Evolutionary conservation across 2,888 invertebrate species (phyloP), one percentile per base, ranked within the genome.

Genomic region (Lissocephala sabroskyi): DNA sequence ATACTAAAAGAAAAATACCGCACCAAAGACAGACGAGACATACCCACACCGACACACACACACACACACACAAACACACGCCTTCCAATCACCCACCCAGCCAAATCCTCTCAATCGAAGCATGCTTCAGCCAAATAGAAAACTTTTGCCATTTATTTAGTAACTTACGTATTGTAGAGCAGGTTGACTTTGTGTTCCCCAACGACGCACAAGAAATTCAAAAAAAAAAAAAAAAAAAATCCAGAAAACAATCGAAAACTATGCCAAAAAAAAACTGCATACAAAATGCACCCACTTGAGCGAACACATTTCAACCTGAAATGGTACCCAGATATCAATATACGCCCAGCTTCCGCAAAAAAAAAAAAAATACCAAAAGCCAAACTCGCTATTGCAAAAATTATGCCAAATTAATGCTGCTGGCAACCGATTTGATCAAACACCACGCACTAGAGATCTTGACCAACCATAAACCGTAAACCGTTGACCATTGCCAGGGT

Each of bases 321-420:
- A 81, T 81, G 80, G 74, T 81, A 81, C 80, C 80, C 82, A 75
- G 80, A 81, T 81, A 81, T 81, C 73, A 80, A 81, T 81, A 81
- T 80, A 81, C 80, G 80, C 80, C 81, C 80, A 81, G 80, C 79
- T 79, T 81, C 80, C 81, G 71, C 54, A 45, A 41, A 35, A 43
- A 26, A 39, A 17, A 40, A 49, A 45, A 46, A 30, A 45, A 33
- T 45, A 36, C 30, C 17, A 39, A 11, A 48, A 18, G 17, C 17
- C 33, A 16, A n/a, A n/a, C 14, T 36, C 6, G 32, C 18, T 45
- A 41, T 41, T 40, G 18, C 37, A 36, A 18, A 37, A 4, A 13
- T 45, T 39, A 50, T 41, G n/a, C 32, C 6, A 33, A 11, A 33
- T n/a, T n/a, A n/a, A n/a, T n/a, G n/a, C n/a, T n/a, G n/a, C n/a